Conservation (phyloP, 1,140 invertebrate species). For the Zaprionus ornatus region DNA sequence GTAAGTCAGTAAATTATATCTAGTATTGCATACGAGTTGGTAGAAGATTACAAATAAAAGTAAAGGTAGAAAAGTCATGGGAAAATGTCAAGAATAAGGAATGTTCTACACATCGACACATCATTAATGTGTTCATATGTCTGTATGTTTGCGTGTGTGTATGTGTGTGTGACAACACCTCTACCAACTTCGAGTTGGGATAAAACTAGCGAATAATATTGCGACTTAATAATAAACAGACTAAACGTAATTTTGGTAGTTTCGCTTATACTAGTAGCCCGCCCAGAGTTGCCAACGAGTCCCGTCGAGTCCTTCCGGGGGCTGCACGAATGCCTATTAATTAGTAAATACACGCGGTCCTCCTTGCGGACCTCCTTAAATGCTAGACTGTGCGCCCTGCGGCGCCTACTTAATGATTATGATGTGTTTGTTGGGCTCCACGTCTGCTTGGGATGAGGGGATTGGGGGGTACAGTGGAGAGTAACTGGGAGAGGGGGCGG, state of each 20-base stretch:
- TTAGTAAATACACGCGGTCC: constrained; percentile 69
- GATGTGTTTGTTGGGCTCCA: constrained; percentile 47
- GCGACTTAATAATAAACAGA: constrained; percentile 60
- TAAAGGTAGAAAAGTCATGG: constrained; percentile 6
- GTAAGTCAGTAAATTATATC: neutral
- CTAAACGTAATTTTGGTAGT: constrained; percentile 77
- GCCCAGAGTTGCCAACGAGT: neutral
- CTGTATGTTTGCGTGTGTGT: neutral
- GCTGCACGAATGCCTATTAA: constrained; percentile 56
- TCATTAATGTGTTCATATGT: neutral
- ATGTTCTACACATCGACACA: neutral
- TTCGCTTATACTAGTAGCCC: constrained; percentile 68
- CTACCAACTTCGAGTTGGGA: constrained; percentile 5
- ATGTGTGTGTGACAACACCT: neutral
- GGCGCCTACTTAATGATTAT: constrained; percentile 63
- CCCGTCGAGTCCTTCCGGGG: constrained; percentile 26
- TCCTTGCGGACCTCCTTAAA: constrained; percentile 43
- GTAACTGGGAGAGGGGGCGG: neutral
- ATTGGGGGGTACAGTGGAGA: neutral
- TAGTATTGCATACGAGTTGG: constrained; percentile 1
- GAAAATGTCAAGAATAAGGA: constrained; percentile 12
- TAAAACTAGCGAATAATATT: constrained; percentile 45
- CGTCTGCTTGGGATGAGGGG: constrained; percentile 1
- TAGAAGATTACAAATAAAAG: constrained; percentile 1
- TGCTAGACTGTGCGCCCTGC: constrained; percentile 45